phyloP scores from a whole-genome alignment of 2,888 invertebrate species.

The Cistogaster globosa region DNA sequence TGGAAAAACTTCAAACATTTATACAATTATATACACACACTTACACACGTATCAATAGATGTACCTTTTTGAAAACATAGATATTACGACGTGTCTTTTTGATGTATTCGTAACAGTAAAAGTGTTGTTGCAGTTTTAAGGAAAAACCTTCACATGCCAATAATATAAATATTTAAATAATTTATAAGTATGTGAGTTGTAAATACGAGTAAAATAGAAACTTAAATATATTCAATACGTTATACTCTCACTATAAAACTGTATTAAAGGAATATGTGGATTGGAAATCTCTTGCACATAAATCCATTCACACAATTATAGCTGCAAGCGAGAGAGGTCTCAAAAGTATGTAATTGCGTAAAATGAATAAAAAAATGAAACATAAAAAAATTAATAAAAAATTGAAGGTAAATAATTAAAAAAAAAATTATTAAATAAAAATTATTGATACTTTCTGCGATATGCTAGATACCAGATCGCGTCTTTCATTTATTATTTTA shows the following conservation, averaged over 20 bases:
- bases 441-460: too few species aligned
- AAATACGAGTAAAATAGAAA: slow-evolving; percentile 5
- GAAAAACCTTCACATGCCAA: slow-evolving; percentile 66
- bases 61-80: too few species aligned
- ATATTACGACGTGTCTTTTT: slow-evolving; percentile 21
- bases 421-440: too few species aligned
- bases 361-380: background rate
- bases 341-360: background rate
- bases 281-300: slow-evolving; percentile 7
- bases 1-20: slow-evolving; percentile 7
- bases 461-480: too few species aligned
- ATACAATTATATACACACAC: background rate
- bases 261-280: slow-evolving; percentile 6
- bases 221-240: background rate
- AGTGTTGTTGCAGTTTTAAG: slow-evolving; percentile 36
- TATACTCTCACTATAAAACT: slow-evolving; percentile 20
- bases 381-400: too few species aligned
- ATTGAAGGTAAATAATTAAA: too few species aligned
- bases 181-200: slow-evolving; percentile 66
- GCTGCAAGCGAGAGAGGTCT: background rate
- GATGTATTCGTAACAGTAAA: slow-evolving; percentile 15
- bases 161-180: slow-evolving; percentile 71
- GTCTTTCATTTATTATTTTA: too few species aligned
- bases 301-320: background rate
- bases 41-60: too few species aligned